Evolutionary conservation across 2,113 vertebrate genomes (phyloP).

Genomic region (Galbula dea): DNA sequence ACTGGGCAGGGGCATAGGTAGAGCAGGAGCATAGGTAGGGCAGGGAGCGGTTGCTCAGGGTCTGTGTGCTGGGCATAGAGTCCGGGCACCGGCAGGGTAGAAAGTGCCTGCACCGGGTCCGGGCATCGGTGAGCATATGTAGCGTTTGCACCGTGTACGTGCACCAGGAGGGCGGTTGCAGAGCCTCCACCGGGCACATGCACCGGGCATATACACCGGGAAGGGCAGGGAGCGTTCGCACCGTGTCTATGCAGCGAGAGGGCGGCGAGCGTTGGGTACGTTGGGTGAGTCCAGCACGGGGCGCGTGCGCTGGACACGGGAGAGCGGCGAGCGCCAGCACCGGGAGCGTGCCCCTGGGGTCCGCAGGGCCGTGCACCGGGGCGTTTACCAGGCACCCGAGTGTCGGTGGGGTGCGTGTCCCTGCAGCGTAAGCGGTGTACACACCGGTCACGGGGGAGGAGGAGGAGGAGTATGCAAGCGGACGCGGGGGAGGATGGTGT

Average conservation of each 20-base stretch:
- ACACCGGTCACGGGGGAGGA: neutral
- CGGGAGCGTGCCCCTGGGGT: neutral
- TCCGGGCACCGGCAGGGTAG: too few species aligned
- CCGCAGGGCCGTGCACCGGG: neutral
- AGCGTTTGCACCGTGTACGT: too few species aligned
- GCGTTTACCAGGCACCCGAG: neutral
- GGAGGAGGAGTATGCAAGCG: fast-evolving
- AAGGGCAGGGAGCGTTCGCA: neutral
- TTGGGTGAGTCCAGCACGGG: neutral
- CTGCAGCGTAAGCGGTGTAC: neutral
- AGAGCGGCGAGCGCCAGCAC: neutral
- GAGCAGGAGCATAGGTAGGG: too few species aligned
- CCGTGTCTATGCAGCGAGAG: too few species aligned
- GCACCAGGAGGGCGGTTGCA: too few species aligned
- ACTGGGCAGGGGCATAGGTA: too few species aligned
- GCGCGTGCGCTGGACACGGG: neutral
- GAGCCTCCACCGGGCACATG: too few species aligned
- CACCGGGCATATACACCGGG: too few species aligned
- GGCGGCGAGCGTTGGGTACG: neutral
- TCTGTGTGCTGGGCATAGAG: too few species aligned
- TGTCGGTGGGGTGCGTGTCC: neutral
- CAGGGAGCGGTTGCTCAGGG: too few species aligned
- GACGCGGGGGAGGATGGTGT: neutral
- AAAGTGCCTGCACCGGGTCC: neutral
- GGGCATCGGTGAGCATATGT: too few species aligned